A percentile compares a stretch with the other conserved stretches of the same genome.
Conservation (phyloP, 2,113 vertebrate species). For the Aplodontia rufa region DNA sequence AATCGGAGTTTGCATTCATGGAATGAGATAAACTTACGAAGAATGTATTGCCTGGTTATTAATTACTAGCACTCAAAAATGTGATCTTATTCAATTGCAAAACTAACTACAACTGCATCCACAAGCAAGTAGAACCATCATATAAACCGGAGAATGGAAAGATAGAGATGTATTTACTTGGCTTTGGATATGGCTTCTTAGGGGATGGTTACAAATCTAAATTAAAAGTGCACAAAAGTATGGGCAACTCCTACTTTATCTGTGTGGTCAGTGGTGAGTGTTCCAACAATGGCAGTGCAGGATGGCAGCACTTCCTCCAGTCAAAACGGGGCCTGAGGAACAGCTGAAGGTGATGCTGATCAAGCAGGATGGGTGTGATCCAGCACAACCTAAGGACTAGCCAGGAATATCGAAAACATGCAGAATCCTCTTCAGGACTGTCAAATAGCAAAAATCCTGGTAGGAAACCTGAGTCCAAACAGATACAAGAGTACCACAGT, state of each 20-base stretch:
- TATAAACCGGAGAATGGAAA: not conserved
- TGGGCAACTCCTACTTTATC: not conserved
- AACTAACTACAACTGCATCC: not conserved
- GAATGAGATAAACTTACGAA: not conserved
- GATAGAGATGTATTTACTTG: not conserved
- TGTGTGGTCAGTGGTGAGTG: not conserved
- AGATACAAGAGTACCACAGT: not conserved
- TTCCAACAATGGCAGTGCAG: not conserved
- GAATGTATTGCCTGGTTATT: not conserved
- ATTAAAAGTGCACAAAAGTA: not conserved
- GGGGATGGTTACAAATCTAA: not conserved
- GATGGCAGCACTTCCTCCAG: too few relatives aligned
- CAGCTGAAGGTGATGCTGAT: not conserved
- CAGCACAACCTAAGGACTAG: not conserved
- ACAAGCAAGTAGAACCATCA: not conserved
- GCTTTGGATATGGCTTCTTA: not conserved
- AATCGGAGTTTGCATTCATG: not conserved
- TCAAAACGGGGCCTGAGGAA: not conserved
- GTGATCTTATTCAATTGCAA: not conserved
- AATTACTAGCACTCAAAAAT: not conserved
- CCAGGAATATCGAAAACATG: not conserved
- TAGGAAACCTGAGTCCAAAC: not conserved
- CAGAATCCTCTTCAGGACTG: not conserved
- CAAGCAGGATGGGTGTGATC: not conserved
- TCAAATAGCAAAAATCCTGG: not conserved